Evolutionary conservation across 2,113 vertebrate genomes (phyloP), one percentile per base, ranked within the genome.

Genomic region (Siniperca chuatsi): DNA sequence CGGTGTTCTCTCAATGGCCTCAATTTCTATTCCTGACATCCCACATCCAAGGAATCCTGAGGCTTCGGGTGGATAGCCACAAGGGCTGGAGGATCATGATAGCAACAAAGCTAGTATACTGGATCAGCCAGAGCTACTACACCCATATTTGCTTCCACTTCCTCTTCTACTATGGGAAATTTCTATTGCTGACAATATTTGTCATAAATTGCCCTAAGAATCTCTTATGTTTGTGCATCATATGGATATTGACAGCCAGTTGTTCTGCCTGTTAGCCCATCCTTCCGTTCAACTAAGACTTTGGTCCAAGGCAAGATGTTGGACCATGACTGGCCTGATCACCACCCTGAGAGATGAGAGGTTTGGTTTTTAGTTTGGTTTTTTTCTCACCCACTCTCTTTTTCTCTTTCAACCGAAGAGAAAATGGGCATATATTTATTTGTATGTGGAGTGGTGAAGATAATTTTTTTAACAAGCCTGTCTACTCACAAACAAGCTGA

Each of bases 11-110:
- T 72, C 72, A 42, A 23, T 74, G 46, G 48, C 70, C 65, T 79
- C 8, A 35, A 42, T 70, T 82, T 82, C 33, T 76, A 60, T 48
- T 79, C 18, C 65, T 25, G 52, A 72, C 37, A 40, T 79, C 65
- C 55, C 55, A 68, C n/a, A 74, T 8, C 25, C 15, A 55, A 65
- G 40, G 64, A 62, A 82, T 64, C 29, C 65, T 44, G 37, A 70
- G 37, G 1, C 68, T 64, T 62, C 40, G 40, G 16, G 42, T 42
- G 48, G 42, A 75, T 33, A 46, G 50, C 33, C 73, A 79, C 48
- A 40, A 78, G 2, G 11, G 11, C 70, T 72, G 25, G 12, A 64
- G 60, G 52, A 61, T 71, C 75, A 61, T 11, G 40, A 75, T 37
- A 79, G 52, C 37, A 10, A 40, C 57, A 20, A 50, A 35, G 68